phyloP scores from a whole-genome alignment of 1,140 invertebrate species.

The Drosophila melanogaster region Release_6_plus_ISO1_MT NT_033777.3:17695001-17695500 shows the following conservation, averaged over 20 bases:
- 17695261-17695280: constrained; percentile 93
- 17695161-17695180: constrained; percentile 51
- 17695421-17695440: constrained; percentile 50
- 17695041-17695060: constrained; percentile 49
- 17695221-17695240: constrained; percentile 38
- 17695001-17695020: constrained; percentile 31
- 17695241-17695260: constrained; percentile 88
- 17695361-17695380: constrained; percentile 75
- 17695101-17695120: constrained; percentile 69
- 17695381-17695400: constrained; percentile 51
- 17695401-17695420: constrained; percentile 47
- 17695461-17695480: constrained; percentile 50
- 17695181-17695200: constrained; percentile 32
- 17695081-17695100: constrained; percentile 47
- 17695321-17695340: constrained; percentile 50
- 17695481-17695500: constrained; percentile 75
- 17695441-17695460: constrained; percentile 45
- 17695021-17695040: constrained; percentile 24
- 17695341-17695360: constrained; percentile 55
- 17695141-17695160: constrained; percentile 40
- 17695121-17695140: constrained; percentile 56
- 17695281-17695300: constrained; percentile 87
- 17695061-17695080: constrained; percentile 37
- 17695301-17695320: constrained; percentile 60
- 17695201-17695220: constrained; percentile 37